Conservation (phyloP, 30 jellyfish, hydroid and myxozoan genomes). For the Clytia hemisphaerica region DNA sequence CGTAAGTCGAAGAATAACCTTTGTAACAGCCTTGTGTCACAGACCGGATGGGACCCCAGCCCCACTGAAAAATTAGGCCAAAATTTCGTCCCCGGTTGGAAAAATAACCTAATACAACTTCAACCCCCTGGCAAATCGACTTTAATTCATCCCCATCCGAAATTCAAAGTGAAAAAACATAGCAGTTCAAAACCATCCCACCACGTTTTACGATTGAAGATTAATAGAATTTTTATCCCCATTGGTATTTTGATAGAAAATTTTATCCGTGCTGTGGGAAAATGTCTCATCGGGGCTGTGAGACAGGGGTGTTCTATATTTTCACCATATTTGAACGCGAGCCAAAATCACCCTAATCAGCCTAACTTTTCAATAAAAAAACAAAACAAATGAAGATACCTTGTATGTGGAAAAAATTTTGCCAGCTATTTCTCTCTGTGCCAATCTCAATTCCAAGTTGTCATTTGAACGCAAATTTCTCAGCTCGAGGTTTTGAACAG, state of each 20-base stretch:
- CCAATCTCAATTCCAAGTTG: conserved; percentile 13
- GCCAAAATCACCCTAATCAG: not conserved
- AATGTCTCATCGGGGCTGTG: too few relatives aligned
- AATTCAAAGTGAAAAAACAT: too few relatives aligned
- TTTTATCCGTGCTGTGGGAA: too few relatives aligned
- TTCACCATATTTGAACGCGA: not conserved
- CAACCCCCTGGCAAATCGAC: too few relatives aligned
- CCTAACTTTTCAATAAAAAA: not conserved
- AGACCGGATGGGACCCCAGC: too few relatives aligned
- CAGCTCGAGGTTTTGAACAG: not conserved
- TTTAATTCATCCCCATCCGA: too few relatives aligned
- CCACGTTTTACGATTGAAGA: not conserved
- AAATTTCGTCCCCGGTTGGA: too few relatives aligned
- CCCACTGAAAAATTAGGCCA: too few relatives aligned
- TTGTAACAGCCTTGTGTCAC: not conserved
- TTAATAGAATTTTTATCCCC: not conserved
- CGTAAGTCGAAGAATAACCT: not conserved
- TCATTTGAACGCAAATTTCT: not conserved
- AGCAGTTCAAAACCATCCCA: not conserved
- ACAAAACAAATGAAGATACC: not conserved
- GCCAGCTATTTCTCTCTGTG: conserved; percentile 37
- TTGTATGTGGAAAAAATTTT: conserved; percentile 22
- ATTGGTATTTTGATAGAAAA: not conserved
- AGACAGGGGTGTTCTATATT: not conserved
- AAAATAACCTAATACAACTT: too few relatives aligned